Percentiles rank a stretch among this genome's conserved stretches.
Evolutionary conservation across 2,797 vertebrate genomes (phyloP).

Genomic region (Microchirus variegatus): DNA sequence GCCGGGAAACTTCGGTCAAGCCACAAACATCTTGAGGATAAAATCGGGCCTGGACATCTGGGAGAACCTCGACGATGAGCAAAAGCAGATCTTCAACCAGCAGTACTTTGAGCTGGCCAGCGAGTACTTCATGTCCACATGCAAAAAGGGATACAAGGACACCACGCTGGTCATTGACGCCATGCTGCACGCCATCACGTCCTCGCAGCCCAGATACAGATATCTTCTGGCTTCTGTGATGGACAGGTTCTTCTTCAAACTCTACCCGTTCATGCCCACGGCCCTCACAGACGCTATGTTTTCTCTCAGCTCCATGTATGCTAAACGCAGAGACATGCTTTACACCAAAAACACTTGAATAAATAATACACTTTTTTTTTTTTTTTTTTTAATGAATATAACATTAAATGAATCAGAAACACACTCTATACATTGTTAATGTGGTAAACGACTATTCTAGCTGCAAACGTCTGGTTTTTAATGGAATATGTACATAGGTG

Average conservation of each 20-base stretch:
- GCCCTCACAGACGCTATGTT: slow-evolving; percentile 60
- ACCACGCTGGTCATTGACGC: slow-evolving; percentile 51
- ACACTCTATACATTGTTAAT: no score
- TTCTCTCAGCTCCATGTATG: slow-evolving; percentile 61
- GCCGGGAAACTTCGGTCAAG: slow-evolving; percentile 73
- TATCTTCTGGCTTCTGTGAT: slow-evolving; percentile 64
- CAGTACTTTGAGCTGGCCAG: slow-evolving; percentile 63
- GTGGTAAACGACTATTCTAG: no score
- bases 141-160: slow-evolving; percentile 44
- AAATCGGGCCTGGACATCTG: slow-evolving; percentile 62
- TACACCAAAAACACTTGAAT: slow-evolving; percentile 13
- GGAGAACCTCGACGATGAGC: slow-evolving; percentile 56
- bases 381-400: no score
- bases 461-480: no score
- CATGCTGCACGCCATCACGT: slow-evolving; percentile 67
- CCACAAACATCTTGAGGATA: slow-evolving; percentile 68
- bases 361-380: no score
- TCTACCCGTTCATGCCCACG: slow-evolving; percentile 58
- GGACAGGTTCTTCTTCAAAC: slow-evolving; percentile 60
- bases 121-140: slow-evolving; percentile 52
- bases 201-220: slow-evolving; percentile 43
- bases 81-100: slow-evolving; percentile 48
- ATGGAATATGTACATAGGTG: no score
- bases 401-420: no score
- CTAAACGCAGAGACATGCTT: slow-evolving; percentile 56